Base-by-base conservation (phyloP, 2,888 invertebrate genomes). In the Sylvicola cinctus region DNA sequence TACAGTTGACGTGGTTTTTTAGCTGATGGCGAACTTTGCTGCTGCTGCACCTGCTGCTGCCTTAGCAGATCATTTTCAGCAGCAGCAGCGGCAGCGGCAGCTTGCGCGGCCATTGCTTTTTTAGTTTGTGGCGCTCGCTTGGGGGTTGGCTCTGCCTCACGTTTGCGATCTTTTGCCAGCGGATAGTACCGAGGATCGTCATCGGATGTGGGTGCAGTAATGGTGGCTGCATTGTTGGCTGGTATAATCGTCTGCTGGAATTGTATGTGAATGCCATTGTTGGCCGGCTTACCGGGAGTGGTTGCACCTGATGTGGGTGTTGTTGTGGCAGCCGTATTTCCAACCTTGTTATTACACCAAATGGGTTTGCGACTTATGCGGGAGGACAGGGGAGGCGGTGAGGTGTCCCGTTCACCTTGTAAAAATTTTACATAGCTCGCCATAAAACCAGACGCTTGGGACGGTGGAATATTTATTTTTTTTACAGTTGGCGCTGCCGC, bases 381-480 rank as follows among this genome's bases (percentile, higher is more conserved):
- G 5, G 20, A 8, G 8, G 4, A 6, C 4, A 20, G 8, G 5
- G 80, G 78, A 35, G 81, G 79, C 15, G 81, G 80, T 41, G 81
- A 80, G 31, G 74, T 72, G 44, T 83, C 81, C 30, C 79, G 66
- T 52, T 81, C 83, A 42, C 81, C 81, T 60, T 78, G 75, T 43
- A 80, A 60, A 57, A 84, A 84, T 58, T 81, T 83, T 44, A 83
- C 63, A 58, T 81, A 84, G 58, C 83, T 83, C 51, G 76, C 79
- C 80, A 83, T 80, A 56, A 84, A 84, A 41, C 80, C 79, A 34
- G 75, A 68, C 45, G 72, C 71, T 39, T 71, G 68, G 46, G 66
- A 65, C 45, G 62, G 62, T 40, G 66, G 64, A 48, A 63, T 62
- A 49, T 64, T 65, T 46, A 65, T 59, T 50, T 70, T 72, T 56